Base-by-base conservation (phyloP, 2,113 vertebrate genomes). In the Shinisaurus crocodilurus region DNA sequence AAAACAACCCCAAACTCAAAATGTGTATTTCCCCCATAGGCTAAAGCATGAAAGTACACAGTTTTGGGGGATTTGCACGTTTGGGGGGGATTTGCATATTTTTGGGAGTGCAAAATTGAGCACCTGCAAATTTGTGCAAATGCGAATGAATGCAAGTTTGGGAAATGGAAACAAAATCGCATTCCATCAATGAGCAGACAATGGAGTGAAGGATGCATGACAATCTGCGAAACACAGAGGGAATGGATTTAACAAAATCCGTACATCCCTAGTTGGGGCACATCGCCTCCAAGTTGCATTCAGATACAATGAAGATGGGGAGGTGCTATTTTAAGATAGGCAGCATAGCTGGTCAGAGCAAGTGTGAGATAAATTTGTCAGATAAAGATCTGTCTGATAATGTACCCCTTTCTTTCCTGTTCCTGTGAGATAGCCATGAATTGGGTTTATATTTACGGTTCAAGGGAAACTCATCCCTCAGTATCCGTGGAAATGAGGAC, bases 381-480 rank as follows among this genome's bases (percentile, higher is more conserved):
- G 45, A 54, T 86, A 72, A 50, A 74, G 10, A 74, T n/a, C 34
- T 86, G 32, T 48, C 84, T 72, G 7, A 54, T 27, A 86, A 72
- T 50, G 4, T 54, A 72, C 45, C 29, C 16, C n/a, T 74, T 88
- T 89, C 40, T 27, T 77, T 69, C 88, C 89, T 77, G 67, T 89
- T 91, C 81, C 87, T 37, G 12, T 77, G 57, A 45, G 77, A 77
- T 63, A 63, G 50, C 25, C 15, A 37, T 15, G 32, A n/a, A 29
- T 23, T 10, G 1, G 1, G 77, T 69, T 8, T 54, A 91, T 40
- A 69, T 3, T 75, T 87, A 67, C 87, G 88, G 74, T 84, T 88
- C 60, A 90, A 63, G 29, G 15, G 82, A 89, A 45, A 5, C 0
- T 8, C 72, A 43, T 90, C 88, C 90, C 48, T 23, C 37, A 27